A percentile compares a stretch with the other conserved stretches of the same genome.
Evolutionary conservation across 2,888 invertebrate genomes (phyloP).

Genomic region (Ditylenchus weischeri): DNA sequence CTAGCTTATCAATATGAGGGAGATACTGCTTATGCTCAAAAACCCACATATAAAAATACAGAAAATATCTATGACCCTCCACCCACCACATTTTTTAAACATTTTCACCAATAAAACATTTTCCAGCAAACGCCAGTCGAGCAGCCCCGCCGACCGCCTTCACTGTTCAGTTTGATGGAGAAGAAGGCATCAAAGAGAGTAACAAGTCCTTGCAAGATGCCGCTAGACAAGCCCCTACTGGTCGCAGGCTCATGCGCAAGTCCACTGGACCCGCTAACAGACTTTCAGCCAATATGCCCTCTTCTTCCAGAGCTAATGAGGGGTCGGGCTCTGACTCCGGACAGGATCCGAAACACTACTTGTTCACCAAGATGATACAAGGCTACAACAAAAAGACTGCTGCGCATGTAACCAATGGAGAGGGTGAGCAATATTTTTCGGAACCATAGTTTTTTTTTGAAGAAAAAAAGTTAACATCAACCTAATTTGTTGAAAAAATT

Average conservation of each 20-base stretch:
- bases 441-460: too few species aligned
- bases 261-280: conserved; percentile 22
- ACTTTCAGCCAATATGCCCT: conserved; percentile 6
- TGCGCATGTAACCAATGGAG: not conserved
- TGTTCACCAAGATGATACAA: conserved; percentile 43
- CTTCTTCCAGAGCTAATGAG: not conserved
- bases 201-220: conserved; percentile 37
- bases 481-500: too few species aligned
- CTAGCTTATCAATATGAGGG: too few species aligned
- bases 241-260: conserved; percentile 32
- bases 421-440: too few species aligned
- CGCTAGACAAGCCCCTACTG: conserved; percentile 34
- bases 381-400: conserved; percentile 1
- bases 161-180: conserved; percentile 39
- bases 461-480: too few species aligned
- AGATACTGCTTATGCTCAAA: too few species aligned
- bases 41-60: too few species aligned
- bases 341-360: conserved; percentile 42
- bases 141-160: conserved; percentile 40
- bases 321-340: conserved; percentile 21
- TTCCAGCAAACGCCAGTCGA: conserved; percentile 17
- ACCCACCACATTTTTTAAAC: too few species aligned
- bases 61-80: too few species aligned
- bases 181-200: conserved; percentile 5
- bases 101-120: too few species aligned